Evolutionary conservation across 2,888 invertebrate genomes (phyloP).

Genomic region (Lycophotia porphyrea): DNA sequence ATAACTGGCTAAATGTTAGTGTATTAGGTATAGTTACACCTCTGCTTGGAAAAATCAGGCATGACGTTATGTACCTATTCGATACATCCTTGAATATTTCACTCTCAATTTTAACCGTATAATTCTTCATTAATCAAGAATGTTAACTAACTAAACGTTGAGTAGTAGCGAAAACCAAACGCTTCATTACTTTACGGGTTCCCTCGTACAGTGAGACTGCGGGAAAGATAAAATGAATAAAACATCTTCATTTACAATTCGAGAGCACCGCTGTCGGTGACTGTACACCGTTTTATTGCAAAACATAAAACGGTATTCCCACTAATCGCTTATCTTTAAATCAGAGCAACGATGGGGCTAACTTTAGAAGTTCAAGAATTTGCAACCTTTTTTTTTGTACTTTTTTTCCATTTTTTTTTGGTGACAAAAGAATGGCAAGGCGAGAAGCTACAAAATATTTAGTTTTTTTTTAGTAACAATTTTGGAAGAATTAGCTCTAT

Average conservation of each 20-base stretch:
- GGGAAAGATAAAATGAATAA: constrained; percentile 53
- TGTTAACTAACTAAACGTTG: constrained; percentile 16
- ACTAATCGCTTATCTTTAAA: constrained; percentile 59
- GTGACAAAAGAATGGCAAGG: constrained; percentile 46
- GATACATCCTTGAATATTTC: constrained; percentile 1
- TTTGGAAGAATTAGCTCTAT: not conserved
- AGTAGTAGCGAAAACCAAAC: constrained; percentile 26
- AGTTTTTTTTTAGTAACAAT: constrained; percentile 54
- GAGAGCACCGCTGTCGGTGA: constrained; percentile 30
- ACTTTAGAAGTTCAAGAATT: constrained; percentile 44
- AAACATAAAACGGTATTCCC: constrained; percentile 47
- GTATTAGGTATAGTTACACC: not conserved
- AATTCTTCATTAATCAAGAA: constrained; percentile 10
- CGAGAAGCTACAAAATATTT: constrained; percentile 75
- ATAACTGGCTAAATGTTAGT: not conserved
- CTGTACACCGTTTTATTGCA: constrained; percentile 46
- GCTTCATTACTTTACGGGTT: constrained; percentile 45
- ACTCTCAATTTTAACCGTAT: not conserved
- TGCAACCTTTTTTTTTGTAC: constrained; percentile 46
- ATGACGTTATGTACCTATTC: not conserved
- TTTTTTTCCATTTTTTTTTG: constrained; percentile 34
- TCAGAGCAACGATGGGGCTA: constrained; percentile 36
- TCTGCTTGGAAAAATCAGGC: not conserved
- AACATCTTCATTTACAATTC: constrained; percentile 55
- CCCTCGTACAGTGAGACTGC: constrained; percentile 25